phyloP scores from a whole-genome alignment of 2,888 invertebrate genomes.

The Leptopilina drosophilae region DNA sequence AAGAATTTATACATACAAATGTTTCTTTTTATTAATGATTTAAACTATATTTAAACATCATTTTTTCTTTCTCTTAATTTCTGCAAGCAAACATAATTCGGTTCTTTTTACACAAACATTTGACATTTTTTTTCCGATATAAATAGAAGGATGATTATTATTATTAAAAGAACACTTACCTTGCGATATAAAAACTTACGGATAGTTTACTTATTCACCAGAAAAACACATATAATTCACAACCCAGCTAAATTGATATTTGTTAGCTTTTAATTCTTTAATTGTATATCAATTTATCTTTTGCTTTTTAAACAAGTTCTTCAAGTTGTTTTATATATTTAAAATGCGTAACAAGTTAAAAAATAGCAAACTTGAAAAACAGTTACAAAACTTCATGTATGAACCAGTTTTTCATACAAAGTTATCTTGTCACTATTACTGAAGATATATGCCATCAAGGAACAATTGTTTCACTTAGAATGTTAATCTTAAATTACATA shows the following conservation, averaged over 20 bases:
- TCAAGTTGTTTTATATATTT: neutral
- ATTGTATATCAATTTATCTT: neutral
- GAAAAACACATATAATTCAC: neutral
- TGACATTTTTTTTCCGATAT: no score
- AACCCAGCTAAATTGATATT: slow-evolving; percentile 3
- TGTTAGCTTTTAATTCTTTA: neutral
- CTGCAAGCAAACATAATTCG: no score
- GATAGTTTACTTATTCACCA: no score
- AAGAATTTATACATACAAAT: no score
- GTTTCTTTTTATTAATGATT: no score
- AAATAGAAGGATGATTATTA: no score
- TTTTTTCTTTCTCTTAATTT: no score
- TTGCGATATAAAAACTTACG: no score
- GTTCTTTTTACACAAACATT: no score
- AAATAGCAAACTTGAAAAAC: neutral
- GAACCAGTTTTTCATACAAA: neutral
- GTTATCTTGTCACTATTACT: neutral
- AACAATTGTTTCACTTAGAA: neutral
- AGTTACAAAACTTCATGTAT: neutral
- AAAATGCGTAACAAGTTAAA: neutral
- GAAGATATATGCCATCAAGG: neutral
- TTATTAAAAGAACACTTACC: no score
- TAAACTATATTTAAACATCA: no score
- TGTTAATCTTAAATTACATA: neutral
- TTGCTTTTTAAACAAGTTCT: neutral